Conservation (phyloP, 2,113 vertebrate species). For the Brachionichthys hirsutus region DNA sequence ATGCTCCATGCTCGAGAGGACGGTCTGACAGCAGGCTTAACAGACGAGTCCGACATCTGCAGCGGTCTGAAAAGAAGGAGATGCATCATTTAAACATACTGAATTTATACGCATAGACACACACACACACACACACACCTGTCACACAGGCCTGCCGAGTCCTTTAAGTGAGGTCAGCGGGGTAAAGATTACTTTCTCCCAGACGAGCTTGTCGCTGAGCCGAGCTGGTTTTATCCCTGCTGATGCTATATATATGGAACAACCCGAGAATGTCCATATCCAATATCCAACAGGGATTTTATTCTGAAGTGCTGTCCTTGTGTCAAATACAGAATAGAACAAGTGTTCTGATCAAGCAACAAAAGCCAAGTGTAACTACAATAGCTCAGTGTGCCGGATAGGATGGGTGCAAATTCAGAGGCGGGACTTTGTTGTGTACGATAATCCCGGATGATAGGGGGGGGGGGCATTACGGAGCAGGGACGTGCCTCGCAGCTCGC, state of each 20-base stretch:
- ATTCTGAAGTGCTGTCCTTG: neutral
- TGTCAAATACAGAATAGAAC: constrained; percentile 2
- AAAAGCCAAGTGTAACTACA: constrained; percentile 1
- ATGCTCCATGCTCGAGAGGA: constrained; percentile 61
- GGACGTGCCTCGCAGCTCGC: constrained; percentile 1
- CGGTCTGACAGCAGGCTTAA: too few relatives aligned
- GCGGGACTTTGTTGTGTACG: too few relatives aligned
- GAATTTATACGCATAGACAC: neutral
- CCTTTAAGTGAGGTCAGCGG: constrained; percentile 30
- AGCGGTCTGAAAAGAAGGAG: constrained; percentile 38
- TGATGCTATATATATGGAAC: constrained; percentile 26
- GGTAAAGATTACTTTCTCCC: constrained; percentile 46
- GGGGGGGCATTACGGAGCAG: neutral
- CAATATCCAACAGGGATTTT: neutral
- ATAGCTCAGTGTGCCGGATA: constrained; percentile 1
- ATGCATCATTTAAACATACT: neutral
- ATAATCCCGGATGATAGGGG: too few relatives aligned
- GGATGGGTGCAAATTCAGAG: neutral
- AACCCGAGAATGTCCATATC: neutral
- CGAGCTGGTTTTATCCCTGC: constrained; percentile 29
- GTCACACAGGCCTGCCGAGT: constrained; percentile 34
- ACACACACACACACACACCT: constrained; percentile 8
- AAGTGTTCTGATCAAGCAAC: constrained; percentile 9
- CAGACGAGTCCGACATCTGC: too few relatives aligned
- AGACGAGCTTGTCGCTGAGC: constrained; percentile 21